Percentiles rank a stretch among this genome's conserved stretches.
Evolutionary conservation across 1,140 invertebrate species (phyloP).

Genomic region (Sitobion miscanthi): DNA sequence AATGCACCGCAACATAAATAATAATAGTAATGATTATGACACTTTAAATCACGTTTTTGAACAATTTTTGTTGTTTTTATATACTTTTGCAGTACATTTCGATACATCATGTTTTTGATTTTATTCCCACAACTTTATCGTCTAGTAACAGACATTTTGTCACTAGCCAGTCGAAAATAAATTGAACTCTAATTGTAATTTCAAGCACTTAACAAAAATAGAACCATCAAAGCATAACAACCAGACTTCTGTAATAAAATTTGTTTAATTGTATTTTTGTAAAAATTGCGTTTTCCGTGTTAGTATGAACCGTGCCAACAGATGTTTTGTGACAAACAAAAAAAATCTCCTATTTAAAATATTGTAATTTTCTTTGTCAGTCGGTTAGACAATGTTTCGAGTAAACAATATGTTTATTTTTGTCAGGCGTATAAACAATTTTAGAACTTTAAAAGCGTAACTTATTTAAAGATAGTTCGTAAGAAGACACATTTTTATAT

Average conservation of each 20-base stretch:
- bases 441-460: not conserved
- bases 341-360: not conserved
- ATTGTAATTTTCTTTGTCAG: not conserved
- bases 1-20: not conserved
- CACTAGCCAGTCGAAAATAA: not conserved
- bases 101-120: not conserved
- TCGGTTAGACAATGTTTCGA: not conserved
- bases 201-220: not conserved
- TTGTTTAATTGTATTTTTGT: not conserved
- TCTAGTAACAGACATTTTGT: not conserved
- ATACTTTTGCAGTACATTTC: not conserved
- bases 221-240: not conserved
- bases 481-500: not conserved
- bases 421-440: not conserved
- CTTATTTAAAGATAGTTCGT: not conserved
- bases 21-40: not conserved
- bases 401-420: not conserved
- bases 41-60: not conserved
- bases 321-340: slow-evolving; percentile 21
- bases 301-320: slow-evolving; percentile 11
- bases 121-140: not conserved
- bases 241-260: not conserved
- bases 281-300: not conserved
- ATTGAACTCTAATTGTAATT: not conserved
- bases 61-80: not conserved